phyloP scores from a whole-genome alignment of 2,113 vertebrate genomes.

The Leptobrachium ailaonicum region DNA sequence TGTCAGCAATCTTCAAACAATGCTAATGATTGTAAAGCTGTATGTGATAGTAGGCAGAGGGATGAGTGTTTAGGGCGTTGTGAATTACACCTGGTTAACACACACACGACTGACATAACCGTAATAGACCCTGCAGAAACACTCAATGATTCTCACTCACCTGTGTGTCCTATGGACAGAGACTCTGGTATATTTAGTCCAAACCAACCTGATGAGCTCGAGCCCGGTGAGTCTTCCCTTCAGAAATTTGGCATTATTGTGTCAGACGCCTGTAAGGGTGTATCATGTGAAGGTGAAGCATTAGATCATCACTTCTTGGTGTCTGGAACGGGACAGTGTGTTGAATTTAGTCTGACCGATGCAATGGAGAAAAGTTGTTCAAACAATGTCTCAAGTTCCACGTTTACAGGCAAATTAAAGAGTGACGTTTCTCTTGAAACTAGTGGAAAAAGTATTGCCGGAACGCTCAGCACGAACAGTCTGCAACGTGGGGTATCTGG shows the following conservation, averaged over 20 bases:
- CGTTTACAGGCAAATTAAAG: background rate
- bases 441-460: background rate
- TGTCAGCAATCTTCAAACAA: background rate
- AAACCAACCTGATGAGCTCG: conserved; percentile 4
- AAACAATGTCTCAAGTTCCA: conserved; percentile 11
- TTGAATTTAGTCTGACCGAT: background rate
- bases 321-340: background rate
- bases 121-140: background rate
- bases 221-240: conserved; percentile 10
- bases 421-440: background rate
- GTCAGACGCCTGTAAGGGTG: conserved; percentile 4
- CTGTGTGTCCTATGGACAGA: background rate
- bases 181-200: conserved; percentile 18
- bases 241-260: background rate
- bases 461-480: background rate
- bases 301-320: background rate
- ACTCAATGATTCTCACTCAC: background rate
- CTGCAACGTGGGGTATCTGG: background rate
- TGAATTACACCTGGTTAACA: background rate
- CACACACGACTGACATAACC: background rate
- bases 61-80: background rate
- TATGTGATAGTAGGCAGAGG: background rate
- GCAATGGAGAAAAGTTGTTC: background rate
- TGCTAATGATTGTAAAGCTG: background rate
- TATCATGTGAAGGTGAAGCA: conserved; percentile 7